A percentile compares a stretch with the other conserved stretches of the same genome.
Evolutionary conservation across 1,140 invertebrate genomes (phyloP).

Genomic region (Delia radicum): DNA sequence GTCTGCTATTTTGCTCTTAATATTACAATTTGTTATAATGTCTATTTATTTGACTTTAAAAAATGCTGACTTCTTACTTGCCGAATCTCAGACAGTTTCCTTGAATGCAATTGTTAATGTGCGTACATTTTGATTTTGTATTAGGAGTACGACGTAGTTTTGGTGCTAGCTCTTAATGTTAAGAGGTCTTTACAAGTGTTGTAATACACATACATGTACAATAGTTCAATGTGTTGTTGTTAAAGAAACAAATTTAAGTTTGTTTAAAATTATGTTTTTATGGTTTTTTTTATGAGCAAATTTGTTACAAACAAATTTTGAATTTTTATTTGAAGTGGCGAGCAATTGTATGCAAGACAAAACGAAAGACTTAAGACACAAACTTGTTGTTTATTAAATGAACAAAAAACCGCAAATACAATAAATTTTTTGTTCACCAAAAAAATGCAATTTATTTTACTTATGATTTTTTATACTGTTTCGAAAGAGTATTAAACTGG

Average conservation of each 20-base stretch:
- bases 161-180: no score
- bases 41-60: not conserved
- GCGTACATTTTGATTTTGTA: not conserved
- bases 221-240: not conserved
- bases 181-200: constrained; percentile 10
- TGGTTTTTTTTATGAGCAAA: constrained; percentile 21
- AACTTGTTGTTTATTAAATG: not conserved
- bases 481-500: not conserved
- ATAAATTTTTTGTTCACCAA: not conserved
- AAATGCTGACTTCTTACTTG: not conserved
- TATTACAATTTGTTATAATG: not conserved
- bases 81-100: not conserved
- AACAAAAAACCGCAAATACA: not conserved
- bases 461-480: not conserved
- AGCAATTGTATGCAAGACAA: not conserved
- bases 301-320: no score
- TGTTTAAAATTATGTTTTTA: constrained; percentile 9
- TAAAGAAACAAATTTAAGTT: constrained; percentile 16
- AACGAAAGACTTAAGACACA: constrained; percentile 28
- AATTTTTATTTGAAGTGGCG: not conserved
- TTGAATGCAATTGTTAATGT: not conserved
- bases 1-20: not conserved
- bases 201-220: not conserved
- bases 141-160: not conserved
- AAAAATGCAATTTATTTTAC: not conserved